These are phyloP conservation scores for Eupithecia tripunctaria DNA, from an alignment of 2,888 invertebrate species.

Conservation along the genomic window DNA sequence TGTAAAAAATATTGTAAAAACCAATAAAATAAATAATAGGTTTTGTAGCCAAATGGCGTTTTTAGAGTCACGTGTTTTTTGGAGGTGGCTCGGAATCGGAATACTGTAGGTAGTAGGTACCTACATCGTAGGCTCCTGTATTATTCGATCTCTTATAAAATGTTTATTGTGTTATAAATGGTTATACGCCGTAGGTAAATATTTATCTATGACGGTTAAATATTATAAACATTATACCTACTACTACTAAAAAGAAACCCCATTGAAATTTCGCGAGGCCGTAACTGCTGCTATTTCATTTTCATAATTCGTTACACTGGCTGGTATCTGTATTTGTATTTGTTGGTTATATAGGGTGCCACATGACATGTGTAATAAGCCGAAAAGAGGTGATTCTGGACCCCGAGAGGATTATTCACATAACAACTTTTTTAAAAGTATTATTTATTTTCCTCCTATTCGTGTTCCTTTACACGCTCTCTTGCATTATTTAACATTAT, in stretches of 20 bases:
- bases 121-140: neutral
- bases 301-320: neutral
- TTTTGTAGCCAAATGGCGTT: slow-evolving; percentile 6
- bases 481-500: too few relatives aligned
- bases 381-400: too few relatives aligned
- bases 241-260: neutral
- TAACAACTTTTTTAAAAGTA: too few relatives aligned
- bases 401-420: too few relatives aligned
- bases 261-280: neutral
- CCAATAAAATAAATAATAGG: neutral
- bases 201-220: neutral
- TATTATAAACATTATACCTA: too few relatives aligned
- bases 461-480: too few relatives aligned
- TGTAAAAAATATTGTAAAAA: slow-evolving; percentile 12
- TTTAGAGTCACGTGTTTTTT: slow-evolving; percentile 1
- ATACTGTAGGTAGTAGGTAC: neutral
- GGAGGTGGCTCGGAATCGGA: neutral
- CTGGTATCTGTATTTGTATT: too few relatives aligned
- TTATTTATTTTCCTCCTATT: too few relatives aligned
- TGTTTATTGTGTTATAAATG: too few relatives aligned
- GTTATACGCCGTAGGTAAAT: neutral
- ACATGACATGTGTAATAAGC: too few relatives aligned
- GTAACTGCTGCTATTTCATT: neutral
- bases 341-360: too few relatives aligned
- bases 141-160: neutral